A percentile compares a stretch with the other conserved stretches of the same genome.
Evolutionary conservation across 2,797 vertebrate species (phyloP).

Genomic region (Pangasius larnaudii): DNA sequence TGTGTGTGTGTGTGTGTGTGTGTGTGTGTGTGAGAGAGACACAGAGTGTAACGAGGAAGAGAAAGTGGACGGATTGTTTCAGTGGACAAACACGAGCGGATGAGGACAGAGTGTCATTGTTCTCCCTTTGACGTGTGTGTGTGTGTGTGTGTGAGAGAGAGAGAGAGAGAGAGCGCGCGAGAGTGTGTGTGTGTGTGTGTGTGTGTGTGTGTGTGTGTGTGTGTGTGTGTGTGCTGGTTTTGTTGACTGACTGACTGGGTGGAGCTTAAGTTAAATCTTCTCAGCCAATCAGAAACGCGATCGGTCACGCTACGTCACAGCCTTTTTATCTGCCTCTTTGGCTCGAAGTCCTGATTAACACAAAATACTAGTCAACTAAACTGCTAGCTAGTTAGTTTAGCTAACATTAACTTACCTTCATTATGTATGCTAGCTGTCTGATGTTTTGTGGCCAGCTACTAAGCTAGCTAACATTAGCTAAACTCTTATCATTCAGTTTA

Average conservation of each 20-base stretch:
- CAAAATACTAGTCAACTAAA: too few relatives aligned
- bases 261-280: background rate
- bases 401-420: too few relatives aligned
- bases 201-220: background rate
- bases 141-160: background rate
- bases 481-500: too few relatives aligned
- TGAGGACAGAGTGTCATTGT: conserved; percentile 42
- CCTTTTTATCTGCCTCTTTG: background rate
- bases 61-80: conserved; percentile 33
- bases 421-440: too few relatives aligned
- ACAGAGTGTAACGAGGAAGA: background rate
- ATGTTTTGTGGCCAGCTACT: too few relatives aligned
- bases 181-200: background rate
- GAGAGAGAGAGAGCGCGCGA: too few relatives aligned
- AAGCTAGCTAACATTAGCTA: too few relatives aligned
- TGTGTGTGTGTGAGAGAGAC: background rate
- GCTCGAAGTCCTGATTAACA: background rate
- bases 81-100: conserved; percentile 7
- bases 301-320: background rate
- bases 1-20: background rate
- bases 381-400: too few relatives aligned
- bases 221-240: background rate
- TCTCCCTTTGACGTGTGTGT: background rate
- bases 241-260: background rate
- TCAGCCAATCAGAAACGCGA: background rate